Conservation (phyloP, 2,113 vertebrate genomes). For the Pangasianodon hypophthalmus region DNA sequence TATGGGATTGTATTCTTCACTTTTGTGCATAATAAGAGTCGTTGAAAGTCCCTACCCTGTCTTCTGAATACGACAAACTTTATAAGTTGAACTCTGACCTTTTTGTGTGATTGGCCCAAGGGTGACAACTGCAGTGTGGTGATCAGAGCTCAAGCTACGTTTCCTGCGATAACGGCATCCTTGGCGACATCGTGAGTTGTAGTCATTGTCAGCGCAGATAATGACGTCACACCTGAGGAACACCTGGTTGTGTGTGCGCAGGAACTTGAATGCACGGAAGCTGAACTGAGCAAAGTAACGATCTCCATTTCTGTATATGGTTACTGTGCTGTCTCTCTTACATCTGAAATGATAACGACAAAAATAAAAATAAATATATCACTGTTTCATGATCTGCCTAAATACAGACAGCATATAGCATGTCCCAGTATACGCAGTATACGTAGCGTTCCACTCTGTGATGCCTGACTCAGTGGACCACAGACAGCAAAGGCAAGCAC, state of each 20-base stretch:
- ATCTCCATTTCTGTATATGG: constrained; percentile 56
- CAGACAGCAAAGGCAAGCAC: background rate
- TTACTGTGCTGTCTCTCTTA: constrained; percentile 70
- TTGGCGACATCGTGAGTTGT: constrained; percentile 72
- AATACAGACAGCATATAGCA: background rate
- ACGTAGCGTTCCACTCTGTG: background rate
- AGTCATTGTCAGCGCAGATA: constrained; percentile 68
- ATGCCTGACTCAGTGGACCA: background rate
- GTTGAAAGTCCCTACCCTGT: background rate
- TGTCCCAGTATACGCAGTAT: background rate
- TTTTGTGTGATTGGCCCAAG: constrained; percentile 78
- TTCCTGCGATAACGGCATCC: constrained; percentile 71
- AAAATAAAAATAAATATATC: background rate
- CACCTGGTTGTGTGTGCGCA: constrained; percentile 65
- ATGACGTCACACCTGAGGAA: constrained; percentile 81
- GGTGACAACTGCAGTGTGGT: constrained; percentile 70
- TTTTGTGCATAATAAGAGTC: background rate
- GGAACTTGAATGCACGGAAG: constrained; percentile 82
- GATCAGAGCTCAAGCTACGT: constrained; percentile 66
- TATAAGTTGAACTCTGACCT: constrained; percentile 54
- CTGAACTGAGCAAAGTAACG: constrained; percentile 70
- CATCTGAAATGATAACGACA: constrained; percentile 74
- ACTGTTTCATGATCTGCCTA: too few relatives aligned
- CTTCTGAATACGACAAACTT: background rate
- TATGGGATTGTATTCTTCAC: background rate